Base-by-base conservation (phyloP, 2,888 invertebrate species). In the Lasioglossum pauxillum region DNA sequence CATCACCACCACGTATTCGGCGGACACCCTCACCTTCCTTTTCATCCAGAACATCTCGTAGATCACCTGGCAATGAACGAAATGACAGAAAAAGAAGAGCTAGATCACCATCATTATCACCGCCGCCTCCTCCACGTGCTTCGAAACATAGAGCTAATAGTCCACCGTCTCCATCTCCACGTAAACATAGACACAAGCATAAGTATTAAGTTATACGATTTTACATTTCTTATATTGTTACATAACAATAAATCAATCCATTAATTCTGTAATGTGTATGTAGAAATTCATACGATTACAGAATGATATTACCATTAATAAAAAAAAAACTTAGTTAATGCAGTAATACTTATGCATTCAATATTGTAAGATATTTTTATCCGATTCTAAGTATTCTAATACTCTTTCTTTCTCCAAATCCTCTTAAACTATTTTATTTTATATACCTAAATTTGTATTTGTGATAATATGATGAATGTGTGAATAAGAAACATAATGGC, bases 101-200 rank as follows among this genome's bases (percentile, higher is more conserved):
- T 4, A 92, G 95, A 38, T 95, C 95, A 27, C 94, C 95, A 0
- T 94, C 95, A 7, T 82, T 94, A n/a, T 94, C 95, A 16, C 95
- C 95, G 5, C 94, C 95, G 14, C 93, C 95, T 35, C 91, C 93
- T 2, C 93, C 94, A 7, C 91, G 93, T 78, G 88, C 93, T 82
- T 93, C 94, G 0, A 95, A 95, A 73, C 94, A 94, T 85, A 92
- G 94, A 86, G 92, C 92, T 38, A 91, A 89, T 82, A 94, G 94
- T 90, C 95, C 95, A 46, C 95, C 95, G 5, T 95, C 96, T 46
- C 96, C 96, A 53, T 94, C 95, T 41, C 95, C 96, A 44, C 95
- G 95, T 80, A 96, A 96, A 92, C 96, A 96, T 91, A 95, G 96
- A 87, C 96, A 96, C 89, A 96, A 96, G 92, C 96, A 96, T 92